phyloP scores from a whole-genome alignment of 2,113 vertebrate genomes.

The Nerophis ophidion region DNA sequence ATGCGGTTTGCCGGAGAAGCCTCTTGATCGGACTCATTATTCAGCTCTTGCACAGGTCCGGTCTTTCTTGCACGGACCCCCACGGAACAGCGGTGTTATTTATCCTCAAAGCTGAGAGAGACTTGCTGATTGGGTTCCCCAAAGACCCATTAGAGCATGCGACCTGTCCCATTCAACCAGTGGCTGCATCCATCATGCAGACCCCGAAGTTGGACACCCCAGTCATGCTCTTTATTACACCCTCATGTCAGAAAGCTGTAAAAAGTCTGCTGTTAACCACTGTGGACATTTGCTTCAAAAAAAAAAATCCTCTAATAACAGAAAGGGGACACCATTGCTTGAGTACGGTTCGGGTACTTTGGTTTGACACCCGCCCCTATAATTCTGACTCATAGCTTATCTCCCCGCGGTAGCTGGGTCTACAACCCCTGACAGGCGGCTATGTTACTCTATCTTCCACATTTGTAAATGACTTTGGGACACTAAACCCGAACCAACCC shows the following conservation, averaged over 20 bases:
- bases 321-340: constrained; percentile 55
- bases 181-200: constrained; percentile 71
- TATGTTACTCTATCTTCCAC: constrained; percentile 51
- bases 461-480: constrained; percentile 57
- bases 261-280: constrained; percentile 58
- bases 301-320: constrained; percentile 42
- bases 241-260: constrained; percentile 51
- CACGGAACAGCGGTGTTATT: constrained; percentile 51
- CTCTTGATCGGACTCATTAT: constrained; percentile 41
- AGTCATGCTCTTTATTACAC: constrained; percentile 47
- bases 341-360: constrained; percentile 38
- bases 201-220: constrained; percentile 52
- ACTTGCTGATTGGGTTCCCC: constrained; percentile 64
- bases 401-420: constrained; percentile 46
- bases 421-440: constrained; percentile 31
- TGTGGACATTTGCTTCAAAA: constrained; percentile 50
- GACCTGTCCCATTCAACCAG: constrained; percentile 56
- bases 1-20: constrained; percentile 19
- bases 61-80: constrained; percentile 31
- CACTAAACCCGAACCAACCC: constrained; percentile 17
- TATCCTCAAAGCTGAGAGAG: constrained; percentile 50
- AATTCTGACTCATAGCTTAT: constrained; percentile 22
- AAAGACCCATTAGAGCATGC: constrained; percentile 66
- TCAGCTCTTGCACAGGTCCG: constrained; percentile 20
- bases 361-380: constrained; percentile 37